phyloP scores from a whole-genome alignment of 1,140 invertebrate species.

The Caenorhabditis elegans region WBcel235 BX284604.4:8231501-8232000 shows the following conservation, averaged over 20 bases:
- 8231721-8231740: neutral
- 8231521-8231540: conserved; percentile 1
- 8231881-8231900: neutral
- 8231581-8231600: conserved; percentile 11
- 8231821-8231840: conserved; percentile 17
- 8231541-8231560: neutral
- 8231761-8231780: neutral
- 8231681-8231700: conserved; percentile 13
- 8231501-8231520: neutral
- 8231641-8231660: neutral
- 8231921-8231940: no score
- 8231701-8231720: neutral
- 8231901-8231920: no score
- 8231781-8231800: neutral
- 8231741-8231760: neutral
- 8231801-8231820: neutral
- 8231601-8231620: neutral
- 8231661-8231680: neutral
- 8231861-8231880: neutral
- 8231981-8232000: no score
- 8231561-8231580: neutral
- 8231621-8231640: neutral
- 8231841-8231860: neutral
- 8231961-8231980: no score
- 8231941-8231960: no score